Percentiles rank a stretch among this genome's conserved stretches.
phyloP scores from a whole-genome alignment of 2,113 vertebrate genomes.

The Athene noctua region DNA sequence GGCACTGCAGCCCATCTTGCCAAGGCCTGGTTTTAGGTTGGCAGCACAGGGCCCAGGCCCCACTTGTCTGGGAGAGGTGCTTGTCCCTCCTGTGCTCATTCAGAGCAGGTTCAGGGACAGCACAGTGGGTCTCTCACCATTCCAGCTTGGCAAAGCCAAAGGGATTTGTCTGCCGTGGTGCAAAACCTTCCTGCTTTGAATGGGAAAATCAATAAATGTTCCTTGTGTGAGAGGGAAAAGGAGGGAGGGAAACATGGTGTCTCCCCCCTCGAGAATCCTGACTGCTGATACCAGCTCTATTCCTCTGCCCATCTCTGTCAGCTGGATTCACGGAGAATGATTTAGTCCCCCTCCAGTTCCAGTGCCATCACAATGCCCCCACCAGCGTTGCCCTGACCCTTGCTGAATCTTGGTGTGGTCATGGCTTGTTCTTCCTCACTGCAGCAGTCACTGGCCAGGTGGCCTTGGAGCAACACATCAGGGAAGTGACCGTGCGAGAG shows the following conservation, averaged over 20 bases:
- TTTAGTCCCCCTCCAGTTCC: background rate
- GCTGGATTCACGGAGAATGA: background rate
- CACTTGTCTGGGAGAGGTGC: no score
- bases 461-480: background rate
- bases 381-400: background rate
- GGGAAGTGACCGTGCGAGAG: rapidly evolving
- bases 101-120: no score
- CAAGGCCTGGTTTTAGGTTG: no score
- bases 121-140: no score
- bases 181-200: background rate
- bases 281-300: background rate
- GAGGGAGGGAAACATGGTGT: background rate
- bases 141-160: background rate
- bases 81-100: background rate
- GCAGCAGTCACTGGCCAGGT: background rate
- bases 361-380: background rate
- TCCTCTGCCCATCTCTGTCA: background rate
- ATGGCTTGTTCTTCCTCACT: background rate
- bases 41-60: no score
- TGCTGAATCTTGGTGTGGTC: background rate
- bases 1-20: no score
- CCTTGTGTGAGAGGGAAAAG: background rate
- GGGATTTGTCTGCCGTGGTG: background rate
- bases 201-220: background rate
- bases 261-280: background rate